Evolutionary conservation across 2,797 vertebrate species (phyloP), one percentile per base, ranked within the genome.

Genomic region (Pseudomugil gertrudae): DNA sequence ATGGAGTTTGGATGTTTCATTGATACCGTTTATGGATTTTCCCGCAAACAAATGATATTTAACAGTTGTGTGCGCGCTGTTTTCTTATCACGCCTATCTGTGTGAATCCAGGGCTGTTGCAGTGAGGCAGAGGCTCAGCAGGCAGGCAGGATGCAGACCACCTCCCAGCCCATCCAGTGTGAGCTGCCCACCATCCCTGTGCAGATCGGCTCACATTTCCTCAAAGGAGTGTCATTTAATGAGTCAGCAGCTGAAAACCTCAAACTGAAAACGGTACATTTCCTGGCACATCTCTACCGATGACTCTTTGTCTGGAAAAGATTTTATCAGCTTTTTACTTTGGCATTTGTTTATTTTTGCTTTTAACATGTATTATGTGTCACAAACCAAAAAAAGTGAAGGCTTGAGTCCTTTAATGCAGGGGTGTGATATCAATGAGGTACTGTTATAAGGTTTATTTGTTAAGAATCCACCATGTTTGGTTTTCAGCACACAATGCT

Each of bases 201-300:
- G 70, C 98, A 99, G 90, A 98, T 99, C 0, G 97, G 98, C 81
- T 93, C 96, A 0, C 97, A 97, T 84, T 98, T 98, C 79, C 94
- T 99, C 81, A 98, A 98, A 92, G 98, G 98, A 50, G 96, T 99
- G 84, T 99, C 97, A 79, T 99, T 97, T 79, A 99, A 97, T 0
- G 98, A 99, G 90, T 98, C 97, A 0, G 94, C 96, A 0, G 93
- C 96, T 2, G 98, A 99, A 80, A 99, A 99, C 92, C 95, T 99
- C 83, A 99, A 99, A 87, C 92, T 98, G 63, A 99, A 99, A 93
- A 98, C 94, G 94, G 98, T 99, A 96, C 1, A 3, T 8, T n/a
- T 35, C 26, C 29, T 21, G 8, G 8, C 14, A n/a, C 15, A 9
- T 23, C 11, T 23, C 3, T 5, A 50, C 23, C 1, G 10, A 24